phyloP scores from a whole-genome alignment of 1,140 invertebrate genomes.

The Aphidius gifuensis region DNA sequence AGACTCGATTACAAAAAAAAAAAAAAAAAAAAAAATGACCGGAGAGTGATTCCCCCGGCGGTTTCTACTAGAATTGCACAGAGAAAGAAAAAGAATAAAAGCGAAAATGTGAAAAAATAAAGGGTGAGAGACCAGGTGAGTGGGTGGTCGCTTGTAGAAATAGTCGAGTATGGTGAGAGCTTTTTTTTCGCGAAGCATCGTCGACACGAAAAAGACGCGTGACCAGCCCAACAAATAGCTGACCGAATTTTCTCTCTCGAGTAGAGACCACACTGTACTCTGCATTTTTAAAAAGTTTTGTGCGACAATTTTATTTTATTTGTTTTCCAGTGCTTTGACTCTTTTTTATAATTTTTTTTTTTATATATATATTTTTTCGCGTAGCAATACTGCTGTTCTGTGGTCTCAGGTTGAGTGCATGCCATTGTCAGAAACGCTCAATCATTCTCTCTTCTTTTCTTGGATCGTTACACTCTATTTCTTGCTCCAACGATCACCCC shows the following conservation, averaged over 20 bases:
- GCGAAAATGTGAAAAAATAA: neutral
- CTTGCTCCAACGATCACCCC: no score
- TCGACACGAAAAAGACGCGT: conserved; percentile 13
- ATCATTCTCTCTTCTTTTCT: no score
- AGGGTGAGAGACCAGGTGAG: neutral
- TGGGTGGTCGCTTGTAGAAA: neutral
- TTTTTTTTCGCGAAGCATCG: neutral
- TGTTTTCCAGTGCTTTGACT: neutral
- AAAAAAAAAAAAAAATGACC: neutral
- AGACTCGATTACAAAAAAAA: conserved; percentile 13
- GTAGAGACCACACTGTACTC: conserved; percentile 1
- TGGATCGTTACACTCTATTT: no score
- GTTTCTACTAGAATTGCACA: neutral
- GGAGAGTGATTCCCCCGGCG: conserved; percentile 9
- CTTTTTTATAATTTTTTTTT: neutral
- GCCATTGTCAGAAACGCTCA: no score
- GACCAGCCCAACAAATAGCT: conserved; percentile 16
- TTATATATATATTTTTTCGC: neutral
- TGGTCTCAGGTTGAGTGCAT: no score
- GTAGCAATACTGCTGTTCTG: no score
- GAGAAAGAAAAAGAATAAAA: neutral
- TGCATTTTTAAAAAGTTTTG: conserved; percentile 19
- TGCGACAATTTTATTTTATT: conserved; percentile 4
- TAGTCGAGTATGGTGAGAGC: neutral
- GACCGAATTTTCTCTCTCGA: conserved; percentile 1